Percentiles rank a stretch among this genome's conserved stretches.
Evolutionary conservation across 92 coral and sea anemone species (phyloP).

Genomic region (Actinernus sp.): DNA sequence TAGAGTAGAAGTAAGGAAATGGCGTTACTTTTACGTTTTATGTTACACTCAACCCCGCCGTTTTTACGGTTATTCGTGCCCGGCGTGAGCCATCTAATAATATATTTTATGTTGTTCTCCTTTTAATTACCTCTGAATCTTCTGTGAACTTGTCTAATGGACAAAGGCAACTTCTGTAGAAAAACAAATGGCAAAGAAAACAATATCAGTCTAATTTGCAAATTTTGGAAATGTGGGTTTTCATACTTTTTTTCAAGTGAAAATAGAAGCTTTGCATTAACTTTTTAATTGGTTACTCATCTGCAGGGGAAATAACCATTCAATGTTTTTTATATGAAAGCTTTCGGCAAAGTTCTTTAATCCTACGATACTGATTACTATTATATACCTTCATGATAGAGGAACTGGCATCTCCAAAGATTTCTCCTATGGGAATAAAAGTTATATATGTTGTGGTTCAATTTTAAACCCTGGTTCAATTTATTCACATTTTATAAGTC

Average conservation of each 20-base stretch:
- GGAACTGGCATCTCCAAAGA: not conserved
- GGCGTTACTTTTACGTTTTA: too few relatives aligned
- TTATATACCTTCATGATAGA: not conserved
- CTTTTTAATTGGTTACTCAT: not conserved
- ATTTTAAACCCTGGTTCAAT: not conserved
- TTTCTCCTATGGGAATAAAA: not conserved
- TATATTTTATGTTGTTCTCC: too few relatives aligned
- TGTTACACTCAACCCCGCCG: too few relatives aligned
- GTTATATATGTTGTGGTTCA: not conserved
- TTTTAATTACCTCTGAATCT: conserved; percentile 48
- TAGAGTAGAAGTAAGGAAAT: too few relatives aligned
- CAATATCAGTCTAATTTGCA: not conserved
- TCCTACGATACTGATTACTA: not conserved
- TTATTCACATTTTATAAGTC: too few relatives aligned
- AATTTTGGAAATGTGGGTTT: not conserved
- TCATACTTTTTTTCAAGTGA: not conserved
- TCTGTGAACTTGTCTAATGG: conserved; percentile 20
- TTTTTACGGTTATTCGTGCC: too few relatives aligned
- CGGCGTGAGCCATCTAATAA: not conserved
- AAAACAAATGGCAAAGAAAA: not conserved
- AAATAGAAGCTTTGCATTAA: too few relatives aligned
- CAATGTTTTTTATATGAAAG: too few relatives aligned
- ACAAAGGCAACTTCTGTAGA: conserved; percentile 16
- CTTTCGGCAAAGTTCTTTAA: too few relatives aligned
- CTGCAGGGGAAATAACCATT: not conserved